Conservation (phyloP, 1,140 invertebrate species). For the Drosophila orena region DNA sequence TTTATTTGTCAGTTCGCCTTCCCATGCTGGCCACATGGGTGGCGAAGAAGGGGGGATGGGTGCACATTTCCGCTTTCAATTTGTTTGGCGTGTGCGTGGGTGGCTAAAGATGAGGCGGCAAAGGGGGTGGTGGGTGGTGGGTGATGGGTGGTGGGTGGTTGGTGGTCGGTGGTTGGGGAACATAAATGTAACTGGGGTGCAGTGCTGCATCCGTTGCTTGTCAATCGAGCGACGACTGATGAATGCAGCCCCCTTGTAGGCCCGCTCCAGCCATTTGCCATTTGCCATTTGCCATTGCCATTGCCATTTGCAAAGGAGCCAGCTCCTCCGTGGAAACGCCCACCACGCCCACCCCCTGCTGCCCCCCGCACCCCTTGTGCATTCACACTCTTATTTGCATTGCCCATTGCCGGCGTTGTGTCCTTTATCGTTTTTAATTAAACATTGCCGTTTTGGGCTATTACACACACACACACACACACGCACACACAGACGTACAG, state of each 20-base stretch:
- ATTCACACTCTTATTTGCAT: conserved; percentile 56
- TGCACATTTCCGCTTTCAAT: conserved; percentile 50
- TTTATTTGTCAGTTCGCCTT: conserved; percentile 46
- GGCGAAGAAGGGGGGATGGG: not conserved
- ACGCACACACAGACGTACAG: not conserved
- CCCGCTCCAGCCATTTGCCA: no score
- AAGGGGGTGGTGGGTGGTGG: not conserved
- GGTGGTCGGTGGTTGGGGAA: not conserved
- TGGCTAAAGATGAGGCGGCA: not conserved
- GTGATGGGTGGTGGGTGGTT: not conserved
- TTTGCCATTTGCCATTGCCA: no score
- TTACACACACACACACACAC: conserved; percentile 32
- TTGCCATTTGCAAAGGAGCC: no score
- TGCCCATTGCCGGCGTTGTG: conserved; percentile 45
- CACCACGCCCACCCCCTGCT: no score
- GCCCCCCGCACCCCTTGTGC: no score
- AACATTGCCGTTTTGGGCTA: conserved; percentile 74
- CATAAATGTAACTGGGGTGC: conserved; percentile 48
- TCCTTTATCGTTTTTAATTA: conserved; percentile 77
- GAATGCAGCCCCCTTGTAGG: conserved; percentile 9
- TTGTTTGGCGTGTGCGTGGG: conserved; percentile 37
- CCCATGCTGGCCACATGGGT: not conserved
- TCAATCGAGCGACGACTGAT: conserved; percentile 39
- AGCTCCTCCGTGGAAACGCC: no score
- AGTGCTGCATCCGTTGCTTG: conserved; percentile 40